Evolutionary conservation across 2,797 vertebrate species (phyloP), one percentile per base, ranked within the genome.

Genomic region (Macroramphosus scolopax): DNA sequence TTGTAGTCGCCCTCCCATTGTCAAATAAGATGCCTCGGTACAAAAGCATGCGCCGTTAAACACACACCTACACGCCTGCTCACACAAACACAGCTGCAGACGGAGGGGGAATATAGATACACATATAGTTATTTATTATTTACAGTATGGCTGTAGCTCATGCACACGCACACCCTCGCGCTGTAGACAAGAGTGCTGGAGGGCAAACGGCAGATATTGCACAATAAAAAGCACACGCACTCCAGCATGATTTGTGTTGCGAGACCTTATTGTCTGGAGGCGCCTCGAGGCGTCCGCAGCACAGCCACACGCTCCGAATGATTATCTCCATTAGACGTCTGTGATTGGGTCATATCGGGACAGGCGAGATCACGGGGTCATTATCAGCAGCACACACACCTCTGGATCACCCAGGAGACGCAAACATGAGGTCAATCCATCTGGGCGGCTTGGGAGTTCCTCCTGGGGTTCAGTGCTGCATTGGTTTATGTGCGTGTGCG

Each of bases 241-340:
- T 3, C n/a, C n/a, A 31, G 44, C 38, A 18, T 25, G 17, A 47
- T 47, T 69, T 56, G 29, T 66, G 39, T 63, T 54, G 24, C 42
- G n/a, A 49, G 56, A 60, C 43, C 41, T 58, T 25, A 39, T 64
- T 51, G 48, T 69, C 53, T 49, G 54, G 17, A 52, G 32, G 40
- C 22, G 77, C 74, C 71, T 59, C 1, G 5, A 51, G 76, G 66
- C 63, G 20, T 47, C 67, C 11, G 2, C 32, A 36, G 32, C 31
- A 29, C 66, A 77, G 60, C 73, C 66, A 20, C 36, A 44, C 58
- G 14, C 53, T 64, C 42, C 50, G 64, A 79, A 48, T 63, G 60
- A 81, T 84, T 85, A 81, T 65, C 52, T 64, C 17, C 63, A 39
- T 77, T 69, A 59, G 67, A 57, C 70, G 57, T 75, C 53, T 61